Conservation (phyloP, 2,888 invertebrate species). For the Drosophila yooni region DNA sequence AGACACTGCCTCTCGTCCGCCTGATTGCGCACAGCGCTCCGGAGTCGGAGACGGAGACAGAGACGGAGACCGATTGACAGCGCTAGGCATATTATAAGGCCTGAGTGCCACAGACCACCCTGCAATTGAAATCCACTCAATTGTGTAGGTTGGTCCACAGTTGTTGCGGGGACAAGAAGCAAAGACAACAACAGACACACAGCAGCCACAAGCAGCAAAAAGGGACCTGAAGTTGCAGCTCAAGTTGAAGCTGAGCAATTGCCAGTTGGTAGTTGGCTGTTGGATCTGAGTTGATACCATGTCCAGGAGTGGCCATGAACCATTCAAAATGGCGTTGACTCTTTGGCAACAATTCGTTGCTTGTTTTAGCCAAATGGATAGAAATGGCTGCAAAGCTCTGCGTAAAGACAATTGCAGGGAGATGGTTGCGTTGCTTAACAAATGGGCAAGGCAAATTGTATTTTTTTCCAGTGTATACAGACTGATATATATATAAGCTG, state of each 20-base stretch:
- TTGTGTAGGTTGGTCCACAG: slow-evolving; percentile 63
- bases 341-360: slow-evolving; percentile 18
- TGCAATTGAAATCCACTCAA: slow-evolving; percentile 77
- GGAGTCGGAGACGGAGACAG: slow-evolving; percentile 3
- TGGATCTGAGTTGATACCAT: slow-evolving; percentile 34
- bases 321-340: slow-evolving; percentile 63
- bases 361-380: slow-evolving; percentile 17
- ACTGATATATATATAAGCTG: background rate
- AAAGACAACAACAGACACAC: slow-evolving; percentile 4
- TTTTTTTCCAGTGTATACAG: background rate
- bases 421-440: background rate
- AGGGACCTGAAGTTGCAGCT: slow-evolving; percentile 32
- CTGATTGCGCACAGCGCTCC: slow-evolving; percentile 58
- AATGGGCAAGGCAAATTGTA: background rate
- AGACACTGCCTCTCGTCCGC: slow-evolving; percentile 51
- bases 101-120: slow-evolving; percentile 73
- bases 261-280: slow-evolving; percentile 27
- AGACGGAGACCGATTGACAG: slow-evolving; percentile 65
- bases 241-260: slow-evolving; percentile 17
- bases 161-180: slow-evolving; percentile 23
- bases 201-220: slow-evolving; percentile 42
- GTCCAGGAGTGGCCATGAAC: slow-evolving; percentile 58
- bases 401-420: background rate
- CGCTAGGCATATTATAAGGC: slow-evolving; percentile 73
- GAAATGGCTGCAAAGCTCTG: slow-evolving; percentile 7